phyloP scores from a whole-genome alignment of 1,140 invertebrate genomes.

The Aphis gossypii region DNA sequence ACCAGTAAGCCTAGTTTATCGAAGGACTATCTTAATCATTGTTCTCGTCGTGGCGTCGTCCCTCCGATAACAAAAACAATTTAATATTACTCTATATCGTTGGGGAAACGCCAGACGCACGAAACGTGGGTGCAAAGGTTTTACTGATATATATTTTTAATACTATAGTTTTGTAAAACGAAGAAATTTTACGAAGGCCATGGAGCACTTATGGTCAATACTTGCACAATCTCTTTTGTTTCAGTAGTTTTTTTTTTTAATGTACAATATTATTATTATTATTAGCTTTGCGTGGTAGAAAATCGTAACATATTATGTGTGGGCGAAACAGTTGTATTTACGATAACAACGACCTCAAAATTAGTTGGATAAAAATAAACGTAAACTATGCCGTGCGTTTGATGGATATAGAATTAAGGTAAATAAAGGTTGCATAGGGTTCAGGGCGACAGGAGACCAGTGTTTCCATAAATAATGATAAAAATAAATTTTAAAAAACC shows the following conservation, averaged over 20 bases:
- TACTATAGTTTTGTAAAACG: neutral
- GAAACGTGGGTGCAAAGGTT: slow-evolving; percentile 37
- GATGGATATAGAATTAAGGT: slow-evolving; percentile 33
- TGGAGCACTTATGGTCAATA: slow-evolving; percentile 33
- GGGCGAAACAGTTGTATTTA: slow-evolving; percentile 35
- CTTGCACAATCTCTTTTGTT: slow-evolving; percentile 52
- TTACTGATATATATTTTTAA: neutral
- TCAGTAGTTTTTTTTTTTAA: slow-evolving; percentile 34
- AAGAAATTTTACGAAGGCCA: slow-evolving; percentile 40
- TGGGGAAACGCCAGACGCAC: slow-evolving; percentile 24
- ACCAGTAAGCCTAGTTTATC: neutral
- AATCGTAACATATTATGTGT: neutral
- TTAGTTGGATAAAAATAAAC: slow-evolving; percentile 24
- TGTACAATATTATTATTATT: neutral
- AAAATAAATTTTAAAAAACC: slow-evolving; percentile 28
- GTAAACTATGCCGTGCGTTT: neutral
- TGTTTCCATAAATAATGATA: slow-evolving; percentile 52
- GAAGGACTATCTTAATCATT: slow-evolving; percentile 25
- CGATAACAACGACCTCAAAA: slow-evolving; percentile 43
- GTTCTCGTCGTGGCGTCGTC: neutral
- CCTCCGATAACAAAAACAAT: slow-evolving; percentile 1
- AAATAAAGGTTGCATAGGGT: slow-evolving; percentile 41
- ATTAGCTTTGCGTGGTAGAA: slow-evolving; percentile 35
- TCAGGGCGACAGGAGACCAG: slow-evolving; percentile 33
- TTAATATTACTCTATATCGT: slow-evolving; percentile 15